Percentiles rank a stretch among this genome's conserved stretches.
phyloP scores from a whole-genome alignment of 2,888 invertebrate genomes.

The Nysson spinosus region DNA sequence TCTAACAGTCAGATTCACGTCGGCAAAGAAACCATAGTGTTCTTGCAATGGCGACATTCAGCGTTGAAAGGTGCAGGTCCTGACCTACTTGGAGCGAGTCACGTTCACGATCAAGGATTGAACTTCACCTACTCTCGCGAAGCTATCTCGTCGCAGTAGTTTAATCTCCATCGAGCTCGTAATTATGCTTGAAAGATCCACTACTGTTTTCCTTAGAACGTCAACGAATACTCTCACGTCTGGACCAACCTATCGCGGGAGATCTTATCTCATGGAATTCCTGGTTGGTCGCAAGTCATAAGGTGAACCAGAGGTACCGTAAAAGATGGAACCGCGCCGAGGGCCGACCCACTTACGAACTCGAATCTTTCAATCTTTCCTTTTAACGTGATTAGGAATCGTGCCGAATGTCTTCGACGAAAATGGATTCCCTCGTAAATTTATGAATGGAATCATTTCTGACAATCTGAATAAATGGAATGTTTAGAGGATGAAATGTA shows the following conservation, averaged over 20 bases:
- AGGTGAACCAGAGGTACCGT: conserved; percentile 49
- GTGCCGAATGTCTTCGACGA: no score
- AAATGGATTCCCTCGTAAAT: no score
- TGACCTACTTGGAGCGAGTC: conserved; percentile 69
- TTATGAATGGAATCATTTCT: no score
- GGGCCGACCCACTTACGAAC: conserved; percentile 41
- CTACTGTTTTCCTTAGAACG: background rate
- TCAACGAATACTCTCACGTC: background rate
- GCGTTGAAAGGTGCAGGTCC: conserved; percentile 63
- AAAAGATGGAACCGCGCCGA: conserved; percentile 36
- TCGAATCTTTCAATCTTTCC: conserved; percentile 20
- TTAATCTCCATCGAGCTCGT: conserved; percentile 20
- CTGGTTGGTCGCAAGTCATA: conserved; percentile 26
- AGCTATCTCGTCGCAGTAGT: background rate
- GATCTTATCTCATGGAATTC: conserved; percentile 40
- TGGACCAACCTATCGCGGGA: conserved; percentile 13
- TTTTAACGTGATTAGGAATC: no score
- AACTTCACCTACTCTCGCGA: conserved; percentile 44
- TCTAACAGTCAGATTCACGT: no score
- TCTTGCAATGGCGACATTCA: no score
- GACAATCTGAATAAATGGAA: no score
- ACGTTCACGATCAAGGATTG: conserved; percentile 67
- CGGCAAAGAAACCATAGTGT: conserved; percentile 22
- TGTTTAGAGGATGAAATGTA: no score
- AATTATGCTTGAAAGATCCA: conserved; percentile 32